Base-by-base conservation (phyloP, 2,797 vertebrate genomes). In the Thamnophis elegans region DNA sequence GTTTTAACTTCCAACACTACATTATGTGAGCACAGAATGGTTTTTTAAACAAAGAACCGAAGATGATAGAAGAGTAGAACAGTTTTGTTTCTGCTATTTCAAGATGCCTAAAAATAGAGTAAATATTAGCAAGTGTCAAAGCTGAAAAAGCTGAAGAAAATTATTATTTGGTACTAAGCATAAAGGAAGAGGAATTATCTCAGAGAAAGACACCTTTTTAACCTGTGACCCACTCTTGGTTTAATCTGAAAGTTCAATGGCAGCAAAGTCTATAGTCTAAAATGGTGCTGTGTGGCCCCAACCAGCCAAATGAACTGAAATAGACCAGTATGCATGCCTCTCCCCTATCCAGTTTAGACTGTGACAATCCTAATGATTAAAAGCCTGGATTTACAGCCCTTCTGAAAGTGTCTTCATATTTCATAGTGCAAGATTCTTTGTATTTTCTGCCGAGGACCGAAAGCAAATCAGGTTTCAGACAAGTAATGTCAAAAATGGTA, bases 381-480 rank as follows among this genome's bases (percentile, higher is more conserved):
- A 82, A 53, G 32, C 51, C n/a, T 16, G 51, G 6, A 54, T 26
- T 36, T 85, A 88, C 47, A 28, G 55, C 20, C n/a, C 47, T 53
- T 82, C 51, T 20, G 7, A 11, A 42, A 85, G 32, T 56, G 32
- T 62, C 73, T 59, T 28, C 55, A 22, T 54, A 26, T 56, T 87
- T 25, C 85, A 59, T 85, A 88, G 85, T 59, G 28, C 59, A 87
- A 87, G 62, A 73, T 56, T 78, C 89, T 54, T 90, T 56, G 59
- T 86, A 86, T 53, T 56, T 65, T 68, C 26, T 68, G 82, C 62
- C 5, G 7, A 62, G n/a, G 47, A 73, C 58, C 55, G 68, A 91
- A 87, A 91, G 89, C 65, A 60, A 26, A n/a, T 68, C 18, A 58
- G 87, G 55, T 20, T 82, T 59, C 91, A 93, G 88, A 85, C 18